Base-by-base conservation (phyloP, 2,888 invertebrate genomes). In the Cheilosia vulpina region DNA sequence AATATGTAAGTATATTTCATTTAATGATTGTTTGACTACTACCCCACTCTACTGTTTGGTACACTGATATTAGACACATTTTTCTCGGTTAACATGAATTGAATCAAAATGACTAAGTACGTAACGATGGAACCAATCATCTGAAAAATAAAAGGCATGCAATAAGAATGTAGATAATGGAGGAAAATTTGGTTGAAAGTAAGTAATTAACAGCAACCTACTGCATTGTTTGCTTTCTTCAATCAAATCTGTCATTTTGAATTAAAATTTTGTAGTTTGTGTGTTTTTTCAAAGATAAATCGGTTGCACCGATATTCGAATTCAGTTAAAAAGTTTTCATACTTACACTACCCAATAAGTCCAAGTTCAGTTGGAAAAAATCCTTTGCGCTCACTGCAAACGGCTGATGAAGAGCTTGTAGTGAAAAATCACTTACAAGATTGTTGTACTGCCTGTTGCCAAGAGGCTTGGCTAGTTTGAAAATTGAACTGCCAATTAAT, bases 321-420 rank as follows among this genome's bases (percentile, higher is more conserved):
- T 21, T 50, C 3, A 66, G 0, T 60, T 15, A 11, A n/a, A 17
- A 43, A 9, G 19, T 17, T 13, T 15, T 55, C 15, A 38, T 65
- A 89, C 90, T 89, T 87, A 92, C 92, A 55, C 88, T 90, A 50
- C 92, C 92, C 19, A 92, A 76, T 0, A 92, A 78, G 31, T 90
- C 89, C 65, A 92, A 87, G 87, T 92, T 91, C 7, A 92, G 89
- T 38, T 81, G 89, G 24, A 92, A 92, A 87, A 92, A 92, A 9
- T 91, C 90, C 87, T 91, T 92, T 43, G 92, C 92, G 2, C 90
- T 90, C 7, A 92, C 89, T 17, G 89, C 85, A 41, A 92, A 91
- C 5, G 89, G 90, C 78, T 92, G 92, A 87, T 92, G 92, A 4
- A 92, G 84, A 1, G 90, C 89, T 84, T 92, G 92, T 34, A 92